These are phyloP conservation scores for Cheirogaleus major DNA, from an alignment of 2,797 vertebrate genomes.

Conservation along the genomic window DNA sequence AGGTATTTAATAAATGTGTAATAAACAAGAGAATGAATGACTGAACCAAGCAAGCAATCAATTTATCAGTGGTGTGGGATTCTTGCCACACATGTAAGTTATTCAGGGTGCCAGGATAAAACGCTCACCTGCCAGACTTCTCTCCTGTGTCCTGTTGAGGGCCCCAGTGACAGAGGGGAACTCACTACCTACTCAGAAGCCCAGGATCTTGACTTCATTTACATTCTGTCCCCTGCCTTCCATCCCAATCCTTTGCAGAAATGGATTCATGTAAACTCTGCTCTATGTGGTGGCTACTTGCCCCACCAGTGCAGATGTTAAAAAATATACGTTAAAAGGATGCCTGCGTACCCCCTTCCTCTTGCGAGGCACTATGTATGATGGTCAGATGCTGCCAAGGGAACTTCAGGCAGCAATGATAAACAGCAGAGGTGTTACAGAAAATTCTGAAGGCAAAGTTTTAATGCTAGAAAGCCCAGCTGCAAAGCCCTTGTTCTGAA, in stretches of 20 bases:
- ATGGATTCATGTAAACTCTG: not conserved
- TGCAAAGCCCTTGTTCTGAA: not conserved
- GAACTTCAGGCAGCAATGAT: not conserved
- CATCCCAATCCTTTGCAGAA: not conserved
- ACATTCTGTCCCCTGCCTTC: not conserved
- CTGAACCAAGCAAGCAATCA: not conserved
- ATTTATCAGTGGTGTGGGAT: not conserved
- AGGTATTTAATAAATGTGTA: not conserved
- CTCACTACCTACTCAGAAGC: not conserved
- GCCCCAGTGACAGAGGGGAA: not conserved
- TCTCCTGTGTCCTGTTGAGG: not conserved
- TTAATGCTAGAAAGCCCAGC: not conserved
- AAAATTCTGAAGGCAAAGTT: not conserved
- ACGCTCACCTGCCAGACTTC: not conserved
- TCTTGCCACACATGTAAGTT: not conserved
- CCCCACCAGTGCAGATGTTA: not conserved
- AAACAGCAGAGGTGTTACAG: not conserved
- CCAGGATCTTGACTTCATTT: not conserved
- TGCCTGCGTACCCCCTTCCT: not conserved
- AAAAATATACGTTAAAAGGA: not conserved
- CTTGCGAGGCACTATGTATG: not conserved
- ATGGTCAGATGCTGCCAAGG: not conserved
- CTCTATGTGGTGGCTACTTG: not conserved
- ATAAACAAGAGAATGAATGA: slow-evolving; percentile 3
- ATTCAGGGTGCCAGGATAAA: not conserved